Conservation (phyloP, 1,140 invertebrate species). For the Teleopsis dalmanni region DNA sequence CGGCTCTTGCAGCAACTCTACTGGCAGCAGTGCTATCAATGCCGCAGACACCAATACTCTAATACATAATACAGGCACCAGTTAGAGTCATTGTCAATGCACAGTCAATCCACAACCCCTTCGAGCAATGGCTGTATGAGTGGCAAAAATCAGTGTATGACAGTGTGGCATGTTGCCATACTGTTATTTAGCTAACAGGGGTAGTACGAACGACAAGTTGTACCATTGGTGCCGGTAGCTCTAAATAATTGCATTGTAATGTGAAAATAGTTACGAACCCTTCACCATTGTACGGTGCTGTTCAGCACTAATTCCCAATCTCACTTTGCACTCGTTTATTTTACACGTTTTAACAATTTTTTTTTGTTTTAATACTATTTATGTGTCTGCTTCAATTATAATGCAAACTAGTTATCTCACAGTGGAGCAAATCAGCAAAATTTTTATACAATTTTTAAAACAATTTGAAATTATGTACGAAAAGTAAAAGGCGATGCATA, state of each 20-base stretch:
- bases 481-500: too few species aligned
- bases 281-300: background rate
- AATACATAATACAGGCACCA: too few species aligned
- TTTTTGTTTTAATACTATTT: slow-evolving; percentile 33
- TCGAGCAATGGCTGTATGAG: too few species aligned
- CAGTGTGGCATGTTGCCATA: too few species aligned
- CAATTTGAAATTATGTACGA: too few species aligned
- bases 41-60: too few species aligned
- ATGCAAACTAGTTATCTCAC: slow-evolving; percentile 39
- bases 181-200: too few species aligned
- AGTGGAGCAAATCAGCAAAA: slow-evolving; percentile 15
- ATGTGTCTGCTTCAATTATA: slow-evolving; percentile 44
- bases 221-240: slow-evolving; percentile 15
- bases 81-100: too few species aligned
- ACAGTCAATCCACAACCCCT: too few species aligned
- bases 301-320: slow-evolving; percentile 11
- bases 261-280: slow-evolving; percentile 26
- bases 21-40: too few species aligned
- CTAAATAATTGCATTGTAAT: slow-evolving; percentile 44
- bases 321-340: slow-evolving; percentile 6
- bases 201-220: too few species aligned
- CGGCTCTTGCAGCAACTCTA: background rate
- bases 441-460: background rate
- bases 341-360: slow-evolving; percentile 11
- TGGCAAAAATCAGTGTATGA: too few species aligned